A percentile compares a stretch with the other conserved stretches of the same genome.
Conservation (phyloP, 1,140 invertebrate species). For the Ditylenchus dipsaci region DNA sequence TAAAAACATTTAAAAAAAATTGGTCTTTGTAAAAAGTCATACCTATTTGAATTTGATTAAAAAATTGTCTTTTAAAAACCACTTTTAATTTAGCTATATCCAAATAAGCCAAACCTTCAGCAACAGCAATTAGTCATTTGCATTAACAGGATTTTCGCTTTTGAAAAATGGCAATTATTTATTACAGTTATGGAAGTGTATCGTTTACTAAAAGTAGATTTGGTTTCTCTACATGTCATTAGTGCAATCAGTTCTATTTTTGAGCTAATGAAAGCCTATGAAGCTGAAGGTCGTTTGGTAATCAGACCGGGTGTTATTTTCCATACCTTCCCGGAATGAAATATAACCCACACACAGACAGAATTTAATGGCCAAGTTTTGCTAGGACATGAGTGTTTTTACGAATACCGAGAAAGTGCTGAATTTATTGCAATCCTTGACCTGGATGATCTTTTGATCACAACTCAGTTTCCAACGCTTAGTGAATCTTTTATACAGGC, state of each 20-base stretch:
- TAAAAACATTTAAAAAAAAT: no score
- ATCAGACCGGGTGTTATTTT: constrained; percentile 18
- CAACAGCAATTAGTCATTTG: constrained; percentile 25
- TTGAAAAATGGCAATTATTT: constrained; percentile 35
- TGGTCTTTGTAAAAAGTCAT: no score
- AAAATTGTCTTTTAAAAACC: no score
- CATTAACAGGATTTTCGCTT: constrained; percentile 27
- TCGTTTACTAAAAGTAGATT: constrained; percentile 21
- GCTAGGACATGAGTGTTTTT: constrained; percentile 33
- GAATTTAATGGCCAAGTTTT: constrained; percentile 27
- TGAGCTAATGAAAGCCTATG: constrained; percentile 19
- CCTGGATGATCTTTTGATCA: constrained; percentile 38
- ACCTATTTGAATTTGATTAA: no score
- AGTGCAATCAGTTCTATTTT: constrained; percentile 13
- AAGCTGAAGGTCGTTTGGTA: constrained; percentile 12
- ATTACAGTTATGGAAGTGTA: constrained; percentile 34
- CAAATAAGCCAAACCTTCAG: not conserved
- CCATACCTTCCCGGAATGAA: constrained; percentile 10
- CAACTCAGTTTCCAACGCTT: constrained; percentile 12
- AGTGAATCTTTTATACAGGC: constrained; percentile 13
- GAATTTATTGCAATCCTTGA: constrained; percentile 39
- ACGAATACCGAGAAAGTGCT: constrained; percentile 37
- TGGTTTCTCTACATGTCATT: constrained; percentile 21
- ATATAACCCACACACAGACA: constrained; percentile 23
- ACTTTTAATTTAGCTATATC: no score